phyloP scores from a whole-genome alignment of 2,797 vertebrate genomes.

The Poecile montanus region DNA sequence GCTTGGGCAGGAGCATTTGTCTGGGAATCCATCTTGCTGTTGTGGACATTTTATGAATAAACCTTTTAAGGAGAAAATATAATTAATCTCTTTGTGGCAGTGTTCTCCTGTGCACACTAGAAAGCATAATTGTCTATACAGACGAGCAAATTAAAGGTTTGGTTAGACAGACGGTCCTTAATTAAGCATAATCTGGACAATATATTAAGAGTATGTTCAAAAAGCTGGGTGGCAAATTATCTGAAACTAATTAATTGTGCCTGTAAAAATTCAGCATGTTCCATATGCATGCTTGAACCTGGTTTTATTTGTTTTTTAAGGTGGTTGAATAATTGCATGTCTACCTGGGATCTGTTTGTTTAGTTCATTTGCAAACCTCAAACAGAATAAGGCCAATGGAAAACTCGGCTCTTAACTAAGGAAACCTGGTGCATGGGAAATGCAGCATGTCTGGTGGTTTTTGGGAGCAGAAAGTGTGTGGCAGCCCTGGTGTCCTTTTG shows the following conservation, averaged over 20 bases:
- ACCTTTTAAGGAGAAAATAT: slow-evolving; percentile 13
- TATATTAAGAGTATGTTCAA: neutral
- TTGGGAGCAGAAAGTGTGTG: neutral
- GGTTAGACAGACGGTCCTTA: neutral
- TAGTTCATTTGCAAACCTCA: neutral
- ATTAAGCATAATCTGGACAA: slow-evolving; percentile 20
- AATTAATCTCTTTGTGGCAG: slow-evolving; percentile 32
- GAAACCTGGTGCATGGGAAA: neutral
- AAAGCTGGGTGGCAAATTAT: slow-evolving; percentile 19
- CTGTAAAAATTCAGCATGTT: neutral
- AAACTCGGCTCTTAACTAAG: neutral
- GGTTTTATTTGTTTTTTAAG: slow-evolving; percentile 15
- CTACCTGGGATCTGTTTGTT: neutral
- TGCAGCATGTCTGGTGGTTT: neutral
- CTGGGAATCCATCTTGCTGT: neutral
- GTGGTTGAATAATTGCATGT: neutral
- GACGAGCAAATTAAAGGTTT: slow-evolving; percentile 49
- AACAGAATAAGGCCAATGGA: neutral
- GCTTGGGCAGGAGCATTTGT: neutral
- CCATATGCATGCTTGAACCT: neutral
- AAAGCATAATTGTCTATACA: slow-evolving; percentile 17
- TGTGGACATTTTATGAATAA: neutral
- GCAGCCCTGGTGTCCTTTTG: neutral
- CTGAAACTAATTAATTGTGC: slow-evolving; percentile 37
- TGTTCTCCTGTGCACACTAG: neutral